Evolutionary conservation across 2,113 vertebrate species (phyloP).

Genomic region (Ceyx melanurus): DNA sequence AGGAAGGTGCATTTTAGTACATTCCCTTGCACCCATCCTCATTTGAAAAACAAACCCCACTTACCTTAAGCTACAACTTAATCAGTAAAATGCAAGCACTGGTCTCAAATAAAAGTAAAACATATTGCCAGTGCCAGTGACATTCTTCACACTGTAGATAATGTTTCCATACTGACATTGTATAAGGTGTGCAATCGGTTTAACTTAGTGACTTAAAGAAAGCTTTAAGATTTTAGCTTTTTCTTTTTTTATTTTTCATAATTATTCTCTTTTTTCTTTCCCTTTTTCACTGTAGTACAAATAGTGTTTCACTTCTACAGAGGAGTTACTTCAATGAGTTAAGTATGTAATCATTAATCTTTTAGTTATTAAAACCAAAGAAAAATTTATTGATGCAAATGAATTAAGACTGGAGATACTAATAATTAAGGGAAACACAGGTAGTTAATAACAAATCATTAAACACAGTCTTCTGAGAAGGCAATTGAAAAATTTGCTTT

Average conservation of each 20-base stretch:
- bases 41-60: background rate
- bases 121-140: background rate
- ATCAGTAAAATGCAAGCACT: background rate
- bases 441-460: background rate
- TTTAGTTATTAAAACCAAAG: background rate
- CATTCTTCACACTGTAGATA: background rate
- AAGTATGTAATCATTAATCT: background rate
- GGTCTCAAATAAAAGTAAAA: background rate
- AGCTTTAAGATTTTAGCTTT: background rate
- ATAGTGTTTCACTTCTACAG: background rate
- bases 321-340: background rate
- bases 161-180: background rate
- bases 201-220: background rate
- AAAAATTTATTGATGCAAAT: background rate
- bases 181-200: background rate
- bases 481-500: background rate
- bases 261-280: too few species aligned
- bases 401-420: background rate
- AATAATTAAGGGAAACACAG: background rate
- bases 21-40: background rate
- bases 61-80: background rate
- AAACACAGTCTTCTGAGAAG: background rate
- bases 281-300: background rate
- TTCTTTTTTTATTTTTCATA: background rate
- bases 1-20: fast-evolving